A percentile compares a stretch with the other conserved stretches of the same genome.
phyloP scores from a whole-genome alignment of 2,113 vertebrate genomes.

The Pollachius pollachius region DNA sequence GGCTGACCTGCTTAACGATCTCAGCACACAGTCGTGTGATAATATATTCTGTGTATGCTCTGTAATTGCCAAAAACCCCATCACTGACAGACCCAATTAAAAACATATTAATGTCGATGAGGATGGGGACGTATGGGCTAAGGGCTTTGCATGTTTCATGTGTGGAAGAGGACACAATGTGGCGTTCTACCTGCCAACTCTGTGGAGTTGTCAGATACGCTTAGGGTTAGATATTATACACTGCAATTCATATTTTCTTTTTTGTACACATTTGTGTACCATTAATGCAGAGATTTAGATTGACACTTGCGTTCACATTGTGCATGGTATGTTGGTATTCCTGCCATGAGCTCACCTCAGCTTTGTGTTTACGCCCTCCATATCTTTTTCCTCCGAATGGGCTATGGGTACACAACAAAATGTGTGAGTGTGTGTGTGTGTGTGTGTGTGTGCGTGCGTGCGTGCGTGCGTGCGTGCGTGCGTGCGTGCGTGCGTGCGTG shows the following conservation, averaged over 20 bases:
- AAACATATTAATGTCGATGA: slow-evolving; percentile 20
- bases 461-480: slow-evolving; percentile 17
- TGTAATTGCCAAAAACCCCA: slow-evolving; percentile 11
- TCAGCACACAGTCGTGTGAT: background rate
- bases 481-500: background rate
- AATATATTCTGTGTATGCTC: background rate
- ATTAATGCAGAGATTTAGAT: background rate
- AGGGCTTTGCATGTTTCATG: background rate
- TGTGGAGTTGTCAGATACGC: no score
- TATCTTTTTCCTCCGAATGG: slow-evolving; percentile 42
- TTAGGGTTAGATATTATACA: no score
- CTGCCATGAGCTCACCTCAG: slow-evolving; percentile 22
- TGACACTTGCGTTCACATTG: background rate
- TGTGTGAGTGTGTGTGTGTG: slow-evolving; percentile 6
- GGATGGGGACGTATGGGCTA: background rate
- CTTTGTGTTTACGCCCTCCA: slow-evolving; percentile 30
- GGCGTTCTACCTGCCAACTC: no score
- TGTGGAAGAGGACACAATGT: slow-evolving; percentile 6
- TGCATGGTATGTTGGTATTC: background rate
- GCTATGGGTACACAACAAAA: background rate
- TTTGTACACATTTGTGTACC: no score
- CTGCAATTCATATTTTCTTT: no score
- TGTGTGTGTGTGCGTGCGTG: slow-evolving; percentile 8
- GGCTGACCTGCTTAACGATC: background rate
- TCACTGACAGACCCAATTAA: slow-evolving; percentile 32